phyloP scores from a whole-genome alignment of 2,888 invertebrate genomes.

The Alsophila aescularia region DNA sequence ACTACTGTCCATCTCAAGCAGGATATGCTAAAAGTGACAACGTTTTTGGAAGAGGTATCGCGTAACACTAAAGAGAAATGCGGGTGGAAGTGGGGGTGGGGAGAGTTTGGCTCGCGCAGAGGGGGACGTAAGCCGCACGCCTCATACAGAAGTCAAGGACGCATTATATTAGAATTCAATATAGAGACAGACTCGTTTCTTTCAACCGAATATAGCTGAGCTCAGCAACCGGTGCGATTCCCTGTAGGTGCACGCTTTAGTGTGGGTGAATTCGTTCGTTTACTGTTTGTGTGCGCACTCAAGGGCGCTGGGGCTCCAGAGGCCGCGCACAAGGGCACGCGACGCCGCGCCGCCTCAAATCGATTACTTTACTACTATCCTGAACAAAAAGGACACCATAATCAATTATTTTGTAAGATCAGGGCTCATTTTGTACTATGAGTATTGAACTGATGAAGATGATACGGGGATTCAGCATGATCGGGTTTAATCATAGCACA shows the following conservation, averaged over 20 bases:
- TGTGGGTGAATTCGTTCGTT: not conserved
- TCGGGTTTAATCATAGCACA: too few relatives aligned
- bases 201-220: not conserved
- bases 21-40: not conserved
- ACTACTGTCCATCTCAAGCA: not conserved
- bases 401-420: too few relatives aligned
- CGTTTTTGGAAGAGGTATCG: constrained; percentile 18
- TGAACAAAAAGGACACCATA: too few relatives aligned
- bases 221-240: not conserved
- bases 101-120: constrained; percentile 46
- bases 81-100: constrained; percentile 39
- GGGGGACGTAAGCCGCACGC: constrained; percentile 40
- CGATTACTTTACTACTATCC: not conserved
- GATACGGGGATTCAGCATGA: too few relatives aligned
- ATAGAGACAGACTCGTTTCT: not conserved
- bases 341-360: not conserved
- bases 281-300: not conserved
- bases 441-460: too few relatives aligned
- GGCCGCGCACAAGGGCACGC: constrained; percentile 8
- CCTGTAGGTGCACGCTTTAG: not conserved
- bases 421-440: too few relatives aligned
- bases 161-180: constrained; percentile 5
- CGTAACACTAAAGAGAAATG: constrained; percentile 31
- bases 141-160: constrained; percentile 61
- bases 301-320: not conserved